These are phyloP conservation scores for Latrodectus hesperus DNA, from an alignment of 2,888 invertebrate genomes.

Conservation along the genomic window DNA sequence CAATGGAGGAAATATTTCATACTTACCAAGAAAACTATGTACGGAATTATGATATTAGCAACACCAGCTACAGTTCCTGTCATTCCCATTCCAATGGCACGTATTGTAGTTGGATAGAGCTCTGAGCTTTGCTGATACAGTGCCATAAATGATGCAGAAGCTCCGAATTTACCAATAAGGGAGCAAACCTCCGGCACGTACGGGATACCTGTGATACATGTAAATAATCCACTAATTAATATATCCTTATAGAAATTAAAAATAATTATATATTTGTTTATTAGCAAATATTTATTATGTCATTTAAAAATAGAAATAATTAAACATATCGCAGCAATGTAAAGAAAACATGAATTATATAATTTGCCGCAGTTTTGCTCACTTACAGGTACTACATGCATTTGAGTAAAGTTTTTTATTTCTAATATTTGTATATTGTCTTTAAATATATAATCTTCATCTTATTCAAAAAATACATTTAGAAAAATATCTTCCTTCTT, in stretches of 20 bases:
- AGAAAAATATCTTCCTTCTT: no score
- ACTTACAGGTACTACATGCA: no score
- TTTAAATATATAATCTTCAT: no score
- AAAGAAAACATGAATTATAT: not conserved
- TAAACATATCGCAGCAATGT: not conserved
- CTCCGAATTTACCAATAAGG: slow-evolving; percentile 71
- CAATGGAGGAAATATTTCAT: not conserved
- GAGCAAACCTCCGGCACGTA: slow-evolving; percentile 48
- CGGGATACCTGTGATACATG: slow-evolving; percentile 18
- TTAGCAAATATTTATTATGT: no score
- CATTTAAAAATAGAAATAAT: no score
- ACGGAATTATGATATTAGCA: slow-evolving; percentile 63
- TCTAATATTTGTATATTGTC: no score
- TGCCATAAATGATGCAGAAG: slow-evolving; percentile 79
- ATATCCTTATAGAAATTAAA: no score
- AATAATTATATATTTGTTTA: no score
- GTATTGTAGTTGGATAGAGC: slow-evolving; percentile 81
- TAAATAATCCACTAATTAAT: no score
- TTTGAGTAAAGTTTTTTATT: no score
- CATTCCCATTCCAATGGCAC: slow-evolving; percentile 81
- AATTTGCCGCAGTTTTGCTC: not conserved
- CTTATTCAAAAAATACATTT: no score
- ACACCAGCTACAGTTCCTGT: slow-evolving; percentile 76
- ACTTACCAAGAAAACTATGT: slow-evolving; percentile 68
- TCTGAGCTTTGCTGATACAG: slow-evolving; percentile 81